Evolutionary conservation across 2,888 invertebrate species (phyloP).

Genomic region (Dasypogon diadema): DNA sequence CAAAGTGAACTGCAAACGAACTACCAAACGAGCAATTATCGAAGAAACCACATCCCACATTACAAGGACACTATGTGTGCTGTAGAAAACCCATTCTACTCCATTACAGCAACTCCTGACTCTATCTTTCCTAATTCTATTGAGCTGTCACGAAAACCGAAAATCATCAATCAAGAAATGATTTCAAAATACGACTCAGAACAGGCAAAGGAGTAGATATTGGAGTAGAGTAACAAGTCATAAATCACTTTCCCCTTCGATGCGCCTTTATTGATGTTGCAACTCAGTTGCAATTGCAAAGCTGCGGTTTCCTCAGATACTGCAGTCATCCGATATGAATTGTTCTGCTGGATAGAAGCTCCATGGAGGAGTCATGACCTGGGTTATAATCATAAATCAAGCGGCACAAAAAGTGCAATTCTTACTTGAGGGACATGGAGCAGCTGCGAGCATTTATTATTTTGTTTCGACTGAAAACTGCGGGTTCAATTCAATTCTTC

Average conservation of each 20-base stretch:
- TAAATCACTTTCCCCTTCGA: conserved; percentile 43
- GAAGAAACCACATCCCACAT: too few relatives aligned
- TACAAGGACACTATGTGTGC: too few relatives aligned
- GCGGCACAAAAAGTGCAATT: background rate
- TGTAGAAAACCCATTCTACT: too few relatives aligned
- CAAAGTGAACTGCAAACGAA: too few relatives aligned
- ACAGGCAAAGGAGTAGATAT: background rate
- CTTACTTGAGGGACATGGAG: too few relatives aligned
- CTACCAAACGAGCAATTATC: too few relatives aligned
- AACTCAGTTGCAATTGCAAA: conserved; percentile 42
- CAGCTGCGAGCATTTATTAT: too few relatives aligned
- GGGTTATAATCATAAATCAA: background rate
- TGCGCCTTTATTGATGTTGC: background rate
- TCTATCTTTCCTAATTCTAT: background rate
- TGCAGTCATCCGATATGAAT: background rate
- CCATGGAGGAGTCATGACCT: background rate
- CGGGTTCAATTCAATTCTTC: too few relatives aligned
- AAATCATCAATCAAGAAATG: background rate
- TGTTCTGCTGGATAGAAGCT: background rate
- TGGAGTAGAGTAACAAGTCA: background rate
- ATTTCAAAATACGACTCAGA: background rate
- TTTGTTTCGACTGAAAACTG: too few relatives aligned
- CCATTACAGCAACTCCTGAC: too few relatives aligned
- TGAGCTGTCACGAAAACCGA: background rate
- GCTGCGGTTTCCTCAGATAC: conserved; percentile 13